These are phyloP conservation scores for Orchesellides sinensis DNA, from an alignment of 2,888 invertebrate species.

Conservation along the genomic window DNA sequence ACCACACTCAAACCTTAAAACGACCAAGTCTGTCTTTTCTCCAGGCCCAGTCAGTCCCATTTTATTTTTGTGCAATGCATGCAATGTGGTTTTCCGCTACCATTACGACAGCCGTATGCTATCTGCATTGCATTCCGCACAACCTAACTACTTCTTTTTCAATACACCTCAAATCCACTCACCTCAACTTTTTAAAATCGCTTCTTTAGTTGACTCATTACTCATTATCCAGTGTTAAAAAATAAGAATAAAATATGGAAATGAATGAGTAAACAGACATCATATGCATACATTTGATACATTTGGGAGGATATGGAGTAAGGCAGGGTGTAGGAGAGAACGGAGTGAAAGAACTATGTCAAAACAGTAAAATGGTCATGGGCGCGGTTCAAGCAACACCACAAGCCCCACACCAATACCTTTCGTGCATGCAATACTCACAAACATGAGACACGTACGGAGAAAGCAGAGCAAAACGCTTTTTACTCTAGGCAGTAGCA, in stretches of 20 bases:
- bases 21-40: slow-evolving; percentile 69
- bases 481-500: no score
- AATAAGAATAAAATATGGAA: no score
- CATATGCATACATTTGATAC: not conserved
- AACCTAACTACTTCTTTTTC: no score
- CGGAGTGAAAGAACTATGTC: slow-evolving; percentile 47
- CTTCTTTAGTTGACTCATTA: not conserved
- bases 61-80: not conserved
- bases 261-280: not conserved
- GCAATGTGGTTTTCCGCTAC: not conserved
- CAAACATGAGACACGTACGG: not conserved
- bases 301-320: not conserved
- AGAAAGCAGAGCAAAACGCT: not conserved
- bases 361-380: slow-evolving; percentile 66
- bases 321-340: not conserved
- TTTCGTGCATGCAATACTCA: not conserved
- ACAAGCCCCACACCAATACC: no score
- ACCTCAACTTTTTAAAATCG: no score
- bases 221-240: no score
- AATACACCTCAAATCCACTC: no score
- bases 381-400: slow-evolving; percentile 67
- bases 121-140: no score
- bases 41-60: not conserved
- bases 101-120: not conserved
- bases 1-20: slow-evolving; percentile 75